These are phyloP conservation scores for Drosophila lacicola DNA, from an alignment of 2,888 invertebrate species.

Conservation along the genomic window DNA sequence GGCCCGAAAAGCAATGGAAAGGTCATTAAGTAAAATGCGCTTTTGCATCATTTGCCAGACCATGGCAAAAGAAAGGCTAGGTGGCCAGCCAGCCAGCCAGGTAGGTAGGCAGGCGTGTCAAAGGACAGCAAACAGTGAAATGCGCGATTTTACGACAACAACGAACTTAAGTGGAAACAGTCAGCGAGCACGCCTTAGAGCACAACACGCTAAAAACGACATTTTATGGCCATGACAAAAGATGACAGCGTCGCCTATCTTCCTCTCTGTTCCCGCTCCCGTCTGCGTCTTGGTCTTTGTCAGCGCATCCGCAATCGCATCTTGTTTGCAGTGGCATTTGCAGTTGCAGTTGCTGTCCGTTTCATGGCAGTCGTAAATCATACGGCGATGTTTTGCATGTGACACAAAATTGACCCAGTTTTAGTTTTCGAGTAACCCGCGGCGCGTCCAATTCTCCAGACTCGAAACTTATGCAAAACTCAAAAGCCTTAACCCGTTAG, in stretches of 20 bases:
- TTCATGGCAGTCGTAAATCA: conserved; percentile 69
- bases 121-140: conserved; percentile 70
- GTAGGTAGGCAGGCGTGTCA: conserved; percentile 44
- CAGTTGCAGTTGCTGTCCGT: conserved; percentile 22
- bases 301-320: conserved; percentile 53
- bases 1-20: conserved; percentile 15
- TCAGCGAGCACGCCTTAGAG: conserved; percentile 54
- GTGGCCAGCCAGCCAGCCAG: conserved; percentile 15
- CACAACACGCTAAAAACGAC: conserved; percentile 47
- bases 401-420: conserved; percentile 57
- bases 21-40: conserved; percentile 46
- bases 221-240: conserved; percentile 65
- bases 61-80: conserved; percentile 33
- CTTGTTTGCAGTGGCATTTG: conserved; percentile 31
- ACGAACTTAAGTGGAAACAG: conserved; percentile 71
- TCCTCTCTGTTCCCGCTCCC: conserved; percentile 5
- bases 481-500: conserved; percentile 32
- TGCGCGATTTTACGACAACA: conserved; percentile 61
- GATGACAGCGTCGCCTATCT: conserved; percentile 55
- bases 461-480: conserved; percentile 44
- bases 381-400: conserved; percentile 65
- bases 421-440: conserved; percentile 38
- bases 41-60: conserved; percentile 63
- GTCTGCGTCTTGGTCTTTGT: conserved; percentile 12
- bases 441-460: conserved; percentile 31